Conservation (phyloP, 2,888 invertebrate genomes). For the Drosophila nr. perissopoda region DNA sequence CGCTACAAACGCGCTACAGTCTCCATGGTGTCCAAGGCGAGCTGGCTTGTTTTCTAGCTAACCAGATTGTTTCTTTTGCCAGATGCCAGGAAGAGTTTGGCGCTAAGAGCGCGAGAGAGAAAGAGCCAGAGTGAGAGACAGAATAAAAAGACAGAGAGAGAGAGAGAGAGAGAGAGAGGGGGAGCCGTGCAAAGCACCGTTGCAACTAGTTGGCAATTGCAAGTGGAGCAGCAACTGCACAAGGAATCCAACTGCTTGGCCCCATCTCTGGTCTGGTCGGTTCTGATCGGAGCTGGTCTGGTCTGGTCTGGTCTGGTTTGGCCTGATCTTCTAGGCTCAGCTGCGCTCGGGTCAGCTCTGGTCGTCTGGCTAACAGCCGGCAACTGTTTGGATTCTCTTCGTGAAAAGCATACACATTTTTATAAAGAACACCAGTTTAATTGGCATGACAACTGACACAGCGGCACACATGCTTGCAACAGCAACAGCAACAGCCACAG, state of each 20-base stretch:
- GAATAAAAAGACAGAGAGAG: background rate
- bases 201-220: constrained; percentile 69
- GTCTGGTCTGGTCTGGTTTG: constrained; percentile 20
- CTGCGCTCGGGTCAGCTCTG: constrained; percentile 11
- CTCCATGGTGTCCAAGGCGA: constrained; percentile 56
- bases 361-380: constrained; percentile 4
- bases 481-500: constrained; percentile 7
- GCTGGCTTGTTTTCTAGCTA: constrained; percentile 33
- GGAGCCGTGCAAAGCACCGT: constrained; percentile 63
- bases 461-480: constrained; percentile 44
- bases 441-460: constrained; percentile 68
- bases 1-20: constrained; percentile 14
- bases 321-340: constrained; percentile 21
- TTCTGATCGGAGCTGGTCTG: constrained; percentile 7
- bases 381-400: constrained; percentile 32
- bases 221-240: constrained; percentile 63
- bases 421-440: constrained; percentile 67
- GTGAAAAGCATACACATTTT: constrained; percentile 53
- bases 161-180: background rate
- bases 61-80: constrained; percentile 41
- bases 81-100: constrained; percentile 27
- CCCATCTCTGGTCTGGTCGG: constrained; percentile 30
- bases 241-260: constrained; percentile 55
- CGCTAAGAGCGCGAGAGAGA: constrained; percentile 9
- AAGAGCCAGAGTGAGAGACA: constrained; percentile 3